Conservation (phyloP, 2,113 vertebrate species). For the Halcyon senegalensis region DNA sequence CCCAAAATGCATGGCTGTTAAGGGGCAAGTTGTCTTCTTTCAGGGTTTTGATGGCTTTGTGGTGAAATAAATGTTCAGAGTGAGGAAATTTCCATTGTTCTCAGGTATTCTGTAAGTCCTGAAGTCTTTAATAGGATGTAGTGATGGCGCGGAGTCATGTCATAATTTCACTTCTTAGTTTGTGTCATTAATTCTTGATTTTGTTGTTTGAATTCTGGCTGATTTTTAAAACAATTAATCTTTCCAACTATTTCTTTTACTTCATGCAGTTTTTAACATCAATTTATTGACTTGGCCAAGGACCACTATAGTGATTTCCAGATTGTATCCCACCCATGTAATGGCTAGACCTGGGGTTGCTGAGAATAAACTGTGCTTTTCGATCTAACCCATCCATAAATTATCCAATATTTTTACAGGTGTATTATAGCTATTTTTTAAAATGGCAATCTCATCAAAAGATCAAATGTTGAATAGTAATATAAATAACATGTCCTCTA, state of each 20-base stretch:
- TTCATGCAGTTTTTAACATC: not conserved
- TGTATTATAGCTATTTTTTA: not conserved
- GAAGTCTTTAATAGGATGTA: not conserved
- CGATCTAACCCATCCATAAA: not conserved
- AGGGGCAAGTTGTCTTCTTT: not conserved
- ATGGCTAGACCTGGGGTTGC: not conserved
- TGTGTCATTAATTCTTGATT: not conserved
- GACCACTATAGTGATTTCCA: not conserved
- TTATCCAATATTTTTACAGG: not conserved
- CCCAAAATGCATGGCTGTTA: not conserved
- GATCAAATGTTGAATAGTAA: not conserved
- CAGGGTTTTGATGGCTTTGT: not conserved
- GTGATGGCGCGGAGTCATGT: not conserved
- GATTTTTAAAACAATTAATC: not conserved
- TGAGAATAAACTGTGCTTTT: not conserved
- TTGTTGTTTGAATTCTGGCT: not conserved
- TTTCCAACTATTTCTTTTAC: not conserved
- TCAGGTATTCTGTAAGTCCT: not conserved
- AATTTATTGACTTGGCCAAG: not conserved
- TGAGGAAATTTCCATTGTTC: not conserved
- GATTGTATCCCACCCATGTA: not conserved
- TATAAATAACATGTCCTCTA: not conserved
- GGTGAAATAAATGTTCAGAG: not conserved
- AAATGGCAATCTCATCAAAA: not conserved
- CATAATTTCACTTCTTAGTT: not conserved